Evolutionary conservation across 30 jellyfish, hydroid and myxozoan genomes (phyloP), one percentile per base, ranked within the genome.

Genomic region (Catostylus mosaicus): DNA sequence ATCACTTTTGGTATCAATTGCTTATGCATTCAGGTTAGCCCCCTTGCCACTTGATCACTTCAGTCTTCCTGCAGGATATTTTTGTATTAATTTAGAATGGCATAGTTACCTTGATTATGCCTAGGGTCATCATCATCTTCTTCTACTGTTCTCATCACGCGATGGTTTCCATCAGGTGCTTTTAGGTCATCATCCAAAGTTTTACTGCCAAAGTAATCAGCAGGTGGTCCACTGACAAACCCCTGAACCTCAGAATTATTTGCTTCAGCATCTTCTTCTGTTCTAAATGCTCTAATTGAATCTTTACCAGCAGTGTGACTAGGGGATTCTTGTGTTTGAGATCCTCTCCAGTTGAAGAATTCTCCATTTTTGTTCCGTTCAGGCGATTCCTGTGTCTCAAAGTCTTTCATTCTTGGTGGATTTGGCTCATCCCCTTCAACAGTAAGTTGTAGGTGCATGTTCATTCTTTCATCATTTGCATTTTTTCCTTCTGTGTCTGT

Each of bases 161-260:
- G 60, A 48, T 16, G 62, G 35, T 68, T 36, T 16, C 19, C 16
- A 18, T 19, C 43, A 48, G 87, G 20, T 23, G 30, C 61, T 38
- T 51, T 35, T 23, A 43, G 19, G 66, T 35, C 88, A 60, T 77
- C 88, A 60, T 77, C 88, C 7, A 62, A 79, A 12, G 88, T 77
- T 45, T 77, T 60, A 46, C 29, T 57, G 2, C 54, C 50, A 23
- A 31, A 22, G 32, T 16, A 26, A 60, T 77, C 79, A 35, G 73
- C 51, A 26, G 78, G 31, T n/a, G 78, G 88, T 24, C 70, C 79
- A 20, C 47, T 35, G 6, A 27, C 38, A 3, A 0, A 59, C 7
- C 71, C 71, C 24, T 59, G 71, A 27, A 59, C 12, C 24, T 59
- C 38, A 6, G 4, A 18, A 19, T 20, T 20, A 27, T 37, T 50